Base-by-base conservation (phyloP, 2,888 invertebrate species). In the Xestia xanthographa region DNA sequence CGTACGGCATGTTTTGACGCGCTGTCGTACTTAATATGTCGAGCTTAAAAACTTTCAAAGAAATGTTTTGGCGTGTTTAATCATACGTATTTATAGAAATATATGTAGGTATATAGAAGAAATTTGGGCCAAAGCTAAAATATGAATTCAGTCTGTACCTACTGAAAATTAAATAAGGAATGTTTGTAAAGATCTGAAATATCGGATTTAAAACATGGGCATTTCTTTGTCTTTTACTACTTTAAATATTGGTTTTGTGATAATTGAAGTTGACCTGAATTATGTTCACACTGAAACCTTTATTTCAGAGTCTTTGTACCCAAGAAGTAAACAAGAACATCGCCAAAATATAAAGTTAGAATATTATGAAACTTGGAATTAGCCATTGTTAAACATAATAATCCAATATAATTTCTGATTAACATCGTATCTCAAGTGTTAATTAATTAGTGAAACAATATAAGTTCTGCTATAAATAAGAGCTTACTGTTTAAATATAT, bases 1-100 rank as follows among this genome's bases (percentile, higher is more conserved):
- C 71, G 17, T 20, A 71, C 66, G 75, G 45, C 68, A 68, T 89
- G 87, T 87, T 90, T 84, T 89, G 87, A 89, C 80, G 45, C 70
- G 78, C 84, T 82, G 87, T 89, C 87, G 83, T 85, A 81, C 75
- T 68, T 84, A 14, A 5, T 56, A 85, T 75, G 75, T 75, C 74
- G 22, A 76, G 63, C 45, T 73, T 67, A 77, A 69, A 82, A 74
- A 75, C 66, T 58, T 78, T 58, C 66, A 68, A 76, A 72, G 60
- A 76, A 72, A 76, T 75, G 62, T 80, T 77, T 73, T 79, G 75
- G 75, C 72, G 60, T 72, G 53, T 62, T 29, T 66, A 65, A 73
- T 71, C 70, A 69, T 71, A 50, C 29, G 70, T 66, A 79, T 69
- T 66, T 75, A 75, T 62, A 34, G 45, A 56, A 53, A 68, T 48